Conservation (phyloP, 35 echinoderm and acorn worm genomes). For the Apostichopus parvimensis region DNA sequence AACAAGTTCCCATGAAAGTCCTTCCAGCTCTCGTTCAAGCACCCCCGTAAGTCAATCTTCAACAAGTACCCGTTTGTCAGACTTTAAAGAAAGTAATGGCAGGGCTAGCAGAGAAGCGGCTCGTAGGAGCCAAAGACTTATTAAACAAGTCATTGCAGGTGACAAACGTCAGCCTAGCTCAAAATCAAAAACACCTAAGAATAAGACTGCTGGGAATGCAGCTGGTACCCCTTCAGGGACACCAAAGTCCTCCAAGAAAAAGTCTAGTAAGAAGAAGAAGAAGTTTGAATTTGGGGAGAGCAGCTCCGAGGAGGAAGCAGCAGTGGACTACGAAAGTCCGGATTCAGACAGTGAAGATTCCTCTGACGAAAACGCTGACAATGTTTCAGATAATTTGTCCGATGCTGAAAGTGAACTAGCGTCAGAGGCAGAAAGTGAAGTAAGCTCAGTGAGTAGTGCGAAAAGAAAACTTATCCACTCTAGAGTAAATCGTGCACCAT, state of each 20-base stretch:
- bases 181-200: slow-evolving; percentile 20
- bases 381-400: slow-evolving; percentile 10
- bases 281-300: slow-evolving; percentile 68
- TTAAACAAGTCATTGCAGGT: slow-evolving; percentile 68
- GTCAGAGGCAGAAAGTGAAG: slow-evolving; percentile 54
- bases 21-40: slow-evolving; percentile 91
- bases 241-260: slow-evolving; percentile 55
- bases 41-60: slow-evolving; percentile 86
- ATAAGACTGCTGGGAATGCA: background rate
- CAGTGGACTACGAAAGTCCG: slow-evolving; percentile 50
- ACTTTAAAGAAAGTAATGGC: slow-evolving; percentile 59
- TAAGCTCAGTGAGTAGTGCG: slow-evolving; percentile 42
- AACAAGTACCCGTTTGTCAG: slow-evolving; percentile 60
- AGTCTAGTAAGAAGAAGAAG: slow-evolving; percentile 21
- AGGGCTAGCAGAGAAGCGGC: slow-evolving; percentile 76
- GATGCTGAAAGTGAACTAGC: slow-evolving; percentile 32
- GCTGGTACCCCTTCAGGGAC: slow-evolving; percentile 65
- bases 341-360: slow-evolving; percentile 43
- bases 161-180: slow-evolving; percentile 35
- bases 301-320: slow-evolving; percentile 24
- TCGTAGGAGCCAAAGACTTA: slow-evolving; percentile 85
- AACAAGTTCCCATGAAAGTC: slow-evolving; percentile 70
- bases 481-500: slow-evolving; percentile 54
- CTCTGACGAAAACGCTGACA: background rate
- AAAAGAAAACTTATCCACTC: slow-evolving; percentile 51